A percentile compares a stretch with the other conserved stretches of the same genome.
phyloP scores from a whole-genome alignment of 2,888 invertebrate genomes.

The Himalopsyche anomala region DNA sequence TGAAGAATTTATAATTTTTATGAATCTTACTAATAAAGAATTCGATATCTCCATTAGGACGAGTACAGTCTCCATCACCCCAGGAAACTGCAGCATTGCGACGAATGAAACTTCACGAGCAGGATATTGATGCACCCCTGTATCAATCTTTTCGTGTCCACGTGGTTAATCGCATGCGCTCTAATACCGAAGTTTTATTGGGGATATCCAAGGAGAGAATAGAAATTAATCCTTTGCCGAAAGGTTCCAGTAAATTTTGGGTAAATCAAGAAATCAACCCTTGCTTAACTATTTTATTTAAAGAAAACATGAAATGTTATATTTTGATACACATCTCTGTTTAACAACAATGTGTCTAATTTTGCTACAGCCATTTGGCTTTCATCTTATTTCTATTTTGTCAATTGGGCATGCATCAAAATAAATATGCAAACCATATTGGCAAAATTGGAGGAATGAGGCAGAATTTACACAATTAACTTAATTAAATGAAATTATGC shows the following conservation, averaged over 20 bases:
- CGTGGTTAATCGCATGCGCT: conserved; percentile 86
- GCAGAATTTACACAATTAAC: no score
- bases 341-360: no score
- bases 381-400: no score
- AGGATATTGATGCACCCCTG: conserved; percentile 90
- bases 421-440: no score
- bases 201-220: conserved; percentile 94
- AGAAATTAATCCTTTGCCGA: conserved; percentile 90
- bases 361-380: no score
- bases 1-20: no score
- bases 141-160: conserved; percentile 89
- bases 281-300: no score
- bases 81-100: conserved; percentile 76
- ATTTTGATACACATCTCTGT: no score
- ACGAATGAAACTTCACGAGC: conserved; percentile 84
- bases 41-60: not conserved
- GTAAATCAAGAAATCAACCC: conserved; percentile 67
- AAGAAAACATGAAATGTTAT: no score
- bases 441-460: no score
- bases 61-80: conserved; percentile 64
- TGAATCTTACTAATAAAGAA: not conserved
- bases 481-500: no score
- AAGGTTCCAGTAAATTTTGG: conserved; percentile 82
- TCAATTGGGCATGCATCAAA: no score
- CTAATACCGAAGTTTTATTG: conserved; percentile 89